A percentile compares a stretch with the other conserved stretches of the same genome.
These are phyloP conservation scores for Periplaneta americana DNA, from an alignment of 1,140 invertebrate genomes.

Conservation along the genomic window DNA sequence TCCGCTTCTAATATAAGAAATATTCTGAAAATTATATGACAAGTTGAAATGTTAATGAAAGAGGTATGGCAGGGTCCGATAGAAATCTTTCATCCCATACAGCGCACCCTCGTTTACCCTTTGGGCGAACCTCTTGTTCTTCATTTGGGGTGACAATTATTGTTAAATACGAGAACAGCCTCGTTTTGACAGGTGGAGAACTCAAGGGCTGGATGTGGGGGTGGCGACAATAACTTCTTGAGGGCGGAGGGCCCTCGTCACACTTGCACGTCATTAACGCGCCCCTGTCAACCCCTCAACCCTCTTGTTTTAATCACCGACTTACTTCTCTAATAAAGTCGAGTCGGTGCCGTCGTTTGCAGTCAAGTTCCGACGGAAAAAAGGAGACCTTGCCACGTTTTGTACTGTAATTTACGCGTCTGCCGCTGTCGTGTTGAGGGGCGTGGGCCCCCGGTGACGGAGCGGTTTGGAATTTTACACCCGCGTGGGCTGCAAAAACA, in stretches of 20 bases:
- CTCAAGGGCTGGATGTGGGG: not conserved
- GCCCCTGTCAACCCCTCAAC: not conserved
- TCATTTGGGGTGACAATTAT: not conserved
- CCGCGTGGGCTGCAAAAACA: too few relatives aligned
- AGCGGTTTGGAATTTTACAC: not conserved
- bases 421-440: not conserved
- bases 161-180: not conserved
- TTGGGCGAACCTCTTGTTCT: too few relatives aligned
- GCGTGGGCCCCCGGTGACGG: not conserved
- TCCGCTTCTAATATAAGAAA: too few relatives aligned
- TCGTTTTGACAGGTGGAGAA: not conserved
- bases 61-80: too few relatives aligned
- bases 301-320: not conserved
- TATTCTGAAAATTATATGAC: too few relatives aligned
- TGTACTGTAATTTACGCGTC: not conserved
- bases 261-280: not conserved
- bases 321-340: not conserved
- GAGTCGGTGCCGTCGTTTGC: not conserved
- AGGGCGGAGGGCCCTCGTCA: not conserved
- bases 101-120: too few relatives aligned
- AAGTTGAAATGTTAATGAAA: too few relatives aligned
- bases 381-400: not conserved
- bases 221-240: not conserved
- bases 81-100: too few relatives aligned
- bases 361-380: not conserved